Percentiles rank a stretch among this genome's conserved stretches.
phyloP scores from a whole-genome alignment of 2,797 vertebrate species.

The Sus cebifrons region DNA sequence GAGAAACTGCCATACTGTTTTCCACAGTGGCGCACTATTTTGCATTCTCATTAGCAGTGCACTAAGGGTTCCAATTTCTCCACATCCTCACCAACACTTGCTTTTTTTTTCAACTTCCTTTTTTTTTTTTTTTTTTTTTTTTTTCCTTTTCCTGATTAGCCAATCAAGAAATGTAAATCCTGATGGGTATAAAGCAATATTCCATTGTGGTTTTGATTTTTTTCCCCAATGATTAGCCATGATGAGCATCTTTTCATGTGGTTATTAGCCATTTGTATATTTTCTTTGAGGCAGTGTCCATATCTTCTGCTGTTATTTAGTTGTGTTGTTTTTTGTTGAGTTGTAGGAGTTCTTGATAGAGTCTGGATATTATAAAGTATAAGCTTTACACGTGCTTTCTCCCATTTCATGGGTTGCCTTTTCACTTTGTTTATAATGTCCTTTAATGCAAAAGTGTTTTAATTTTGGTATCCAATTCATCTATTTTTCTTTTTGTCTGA shows the following conservation, averaged over 20 bases:
- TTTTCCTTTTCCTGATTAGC: not conserved
- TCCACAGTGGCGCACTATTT: not conserved
- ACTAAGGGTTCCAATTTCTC: not conserved
- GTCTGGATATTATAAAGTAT: not conserved
- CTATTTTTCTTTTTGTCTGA: not conserved
- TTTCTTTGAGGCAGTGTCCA: not conserved
- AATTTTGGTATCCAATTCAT: not conserved
- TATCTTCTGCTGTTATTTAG: not conserved
- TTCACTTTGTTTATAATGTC: not conserved
- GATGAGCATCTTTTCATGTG: not conserved
- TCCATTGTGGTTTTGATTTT: not conserved
- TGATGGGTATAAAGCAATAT: not conserved
- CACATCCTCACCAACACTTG: not conserved
- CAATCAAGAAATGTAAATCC: not conserved
- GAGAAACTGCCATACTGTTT: not conserved
- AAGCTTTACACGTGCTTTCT: not conserved
- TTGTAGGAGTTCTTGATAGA: not conserved
- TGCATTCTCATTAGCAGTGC: not conserved
- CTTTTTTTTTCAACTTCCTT: not conserved
- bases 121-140: not conserved
- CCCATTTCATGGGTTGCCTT: not conserved
- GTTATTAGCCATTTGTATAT: not conserved
- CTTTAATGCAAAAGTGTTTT: not conserved
- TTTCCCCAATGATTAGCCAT: not conserved
- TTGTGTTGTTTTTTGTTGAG: not conserved